Percentiles rank a stretch among this genome's conserved stretches.
These are phyloP conservation scores for Nycticryphes semicollaris DNA, from an alignment of 2,113 vertebrate species.

Conservation along the genomic window DNA sequence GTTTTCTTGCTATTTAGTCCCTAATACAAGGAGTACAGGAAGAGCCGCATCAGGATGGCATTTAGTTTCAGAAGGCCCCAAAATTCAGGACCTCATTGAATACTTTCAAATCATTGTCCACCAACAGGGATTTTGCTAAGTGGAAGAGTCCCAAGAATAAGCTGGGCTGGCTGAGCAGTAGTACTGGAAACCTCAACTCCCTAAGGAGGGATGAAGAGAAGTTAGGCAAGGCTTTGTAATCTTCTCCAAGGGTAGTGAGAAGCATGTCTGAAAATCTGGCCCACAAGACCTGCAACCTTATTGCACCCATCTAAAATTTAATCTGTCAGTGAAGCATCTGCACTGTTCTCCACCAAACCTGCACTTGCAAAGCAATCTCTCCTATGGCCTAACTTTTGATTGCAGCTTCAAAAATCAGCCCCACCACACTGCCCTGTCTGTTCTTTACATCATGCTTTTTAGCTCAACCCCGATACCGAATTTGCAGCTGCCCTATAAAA, in stretches of 20 bases:
- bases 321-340: background rate
- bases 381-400: background rate
- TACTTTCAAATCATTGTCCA: background rate
- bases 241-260: background rate
- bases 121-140: background rate
- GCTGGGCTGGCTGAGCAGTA: background rate
- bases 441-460: background rate
- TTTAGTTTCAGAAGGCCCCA: background rate
- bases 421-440: background rate
- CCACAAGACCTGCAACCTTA: background rate
- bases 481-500: background rate
- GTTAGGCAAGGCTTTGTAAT: background rate
- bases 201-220: background rate
- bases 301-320: background rate
- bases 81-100: background rate
- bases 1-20: background rate
- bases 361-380: background rate
- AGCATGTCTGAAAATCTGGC: background rate
- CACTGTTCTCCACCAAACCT: background rate
- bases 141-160: background rate
- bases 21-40: background rate
- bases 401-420: background rate
- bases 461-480: background rate
- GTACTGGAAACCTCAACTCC: background rate
- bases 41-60: background rate